phyloP scores from a whole-genome alignment of 2,113 vertebrate genomes.

The Rhinopomastus cyanomelas region DNA sequence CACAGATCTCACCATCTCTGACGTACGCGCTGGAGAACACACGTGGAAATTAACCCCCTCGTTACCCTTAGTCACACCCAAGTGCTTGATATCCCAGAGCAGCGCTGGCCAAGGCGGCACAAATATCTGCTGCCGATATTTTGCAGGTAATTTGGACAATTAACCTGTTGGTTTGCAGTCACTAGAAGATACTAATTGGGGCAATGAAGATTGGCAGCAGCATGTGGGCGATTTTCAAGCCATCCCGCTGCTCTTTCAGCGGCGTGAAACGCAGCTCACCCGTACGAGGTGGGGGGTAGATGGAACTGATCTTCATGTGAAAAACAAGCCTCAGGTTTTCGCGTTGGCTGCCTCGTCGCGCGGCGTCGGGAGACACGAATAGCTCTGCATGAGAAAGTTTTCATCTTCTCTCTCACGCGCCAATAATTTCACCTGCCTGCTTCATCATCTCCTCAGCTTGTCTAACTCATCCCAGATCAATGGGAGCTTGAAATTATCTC shows the following conservation, averaged over 20 bases:
- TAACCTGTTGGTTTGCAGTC: not conserved
- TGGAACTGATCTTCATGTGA: not conserved
- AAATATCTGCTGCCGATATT: not conserved
- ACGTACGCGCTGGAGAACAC: not conserved
- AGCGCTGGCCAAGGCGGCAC: not conserved
- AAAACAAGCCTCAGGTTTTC: slow-evolving; percentile 33
- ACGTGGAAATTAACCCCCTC: not conserved
- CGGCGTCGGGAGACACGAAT: not conserved
- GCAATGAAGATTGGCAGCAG: not conserved
- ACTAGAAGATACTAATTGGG: not conserved
- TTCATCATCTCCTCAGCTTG: slow-evolving; percentile 24
- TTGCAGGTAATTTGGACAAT: not conserved
- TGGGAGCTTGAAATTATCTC: slow-evolving; percentile 56
- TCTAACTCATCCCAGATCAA: slow-evolving; percentile 41
- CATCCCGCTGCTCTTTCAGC: not conserved
- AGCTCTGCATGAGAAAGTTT: slow-evolving; percentile 4
- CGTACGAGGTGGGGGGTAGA: not conserved
- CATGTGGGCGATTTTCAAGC: not conserved
- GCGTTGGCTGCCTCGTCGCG: not conserved
- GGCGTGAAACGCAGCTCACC: not conserved
- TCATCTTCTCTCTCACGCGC: not conserved
- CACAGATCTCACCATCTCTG: not conserved
- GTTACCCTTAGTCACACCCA: slow-evolving; percentile 20
- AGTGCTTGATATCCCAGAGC: not conserved
- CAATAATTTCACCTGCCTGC: not conserved